Evolutionary conservation across 2,113 vertebrate species (phyloP), one percentile per base, ranked within the genome.

Genomic region (Xenopus laevis): DNA sequence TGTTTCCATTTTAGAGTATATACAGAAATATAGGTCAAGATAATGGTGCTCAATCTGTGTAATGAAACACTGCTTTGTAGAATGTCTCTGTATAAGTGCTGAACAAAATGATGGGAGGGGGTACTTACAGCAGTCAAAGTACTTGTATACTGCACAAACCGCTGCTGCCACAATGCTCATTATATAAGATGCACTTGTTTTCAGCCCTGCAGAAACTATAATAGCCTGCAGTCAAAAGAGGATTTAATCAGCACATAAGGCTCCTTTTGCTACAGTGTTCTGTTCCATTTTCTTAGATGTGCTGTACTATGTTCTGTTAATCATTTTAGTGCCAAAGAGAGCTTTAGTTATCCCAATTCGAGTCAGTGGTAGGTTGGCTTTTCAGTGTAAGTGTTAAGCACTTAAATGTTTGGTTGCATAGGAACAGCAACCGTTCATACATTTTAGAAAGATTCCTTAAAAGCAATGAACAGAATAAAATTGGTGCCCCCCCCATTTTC

Each of bases 341-440:
- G 70, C n/a, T 8, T 15, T 18, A 33, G 44, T 62, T 16, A 55
- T 44, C 6, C 12, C 52, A 23, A 40, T n/a, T 44, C 16, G 47
- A 57, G 27, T 17, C 27, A 52, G 44, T 44, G 15, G 40, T 27
- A 53, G 46, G 18, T 52, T 30, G 7, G 15, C 18, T 21, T 63
- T 52, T 13, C 21, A n/a, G 4, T 18, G 16, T 16, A 18, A 53
- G 46, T 53, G 23, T 57, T 57, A 55, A 64, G 47, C 50, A 65
- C 71, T 72, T 45, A 17, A 65, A 23, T 57, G 47, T 65, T 45
- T 17, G 44, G 61, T 65, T 72, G 62, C 71, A 72, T 72, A 45
- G 71, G 55, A 72, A 72, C 71, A 3, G 17, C 33, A 47, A 20
- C 17, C 55, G 21, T 45, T 65, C 21, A 55, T 59, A 11, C 13